These are phyloP conservation scores for Fratercula arctica DNA, from an alignment of 2,797 vertebrate genomes.

Conservation along the genomic window DNA sequence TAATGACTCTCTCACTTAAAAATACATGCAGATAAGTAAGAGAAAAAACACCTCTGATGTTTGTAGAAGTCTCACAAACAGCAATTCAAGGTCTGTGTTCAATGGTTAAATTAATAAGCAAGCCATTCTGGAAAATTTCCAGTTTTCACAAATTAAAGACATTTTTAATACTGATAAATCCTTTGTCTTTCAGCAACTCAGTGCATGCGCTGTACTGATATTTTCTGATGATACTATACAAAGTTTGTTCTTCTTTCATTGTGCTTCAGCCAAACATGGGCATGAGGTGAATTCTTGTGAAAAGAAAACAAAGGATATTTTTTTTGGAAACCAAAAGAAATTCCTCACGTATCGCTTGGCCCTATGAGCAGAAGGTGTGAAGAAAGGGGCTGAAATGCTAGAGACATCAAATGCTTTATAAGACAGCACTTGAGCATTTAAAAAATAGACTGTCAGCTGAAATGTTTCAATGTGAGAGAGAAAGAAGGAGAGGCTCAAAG, in stretches of 20 bases:
- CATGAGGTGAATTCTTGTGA: neutral
- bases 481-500: constrained; percentile 50
- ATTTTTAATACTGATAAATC: constrained; percentile 14
- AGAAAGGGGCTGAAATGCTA: constrained; percentile 52
- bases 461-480: constrained; percentile 49
- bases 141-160: constrained; percentile 27
- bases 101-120: constrained; percentile 7
- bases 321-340: constrained; percentile 38
- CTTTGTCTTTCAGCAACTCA: constrained; percentile 15
- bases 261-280: neutral
- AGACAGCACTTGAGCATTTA: constrained; percentile 45
- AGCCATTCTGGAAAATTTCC: constrained; percentile 20
- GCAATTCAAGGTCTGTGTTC: neutral
- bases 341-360: constrained; percentile 34
- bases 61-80: neutral
- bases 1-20: neutral
- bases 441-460: constrained; percentile 64
- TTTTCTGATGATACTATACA: neutral
- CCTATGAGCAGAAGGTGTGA: constrained; percentile 57
- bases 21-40: neutral
- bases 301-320: constrained; percentile 50
- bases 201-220: neutral
- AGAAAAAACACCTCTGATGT: neutral
- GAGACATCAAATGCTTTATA: constrained; percentile 63
- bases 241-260: constrained; percentile 35